These are phyloP conservation scores for Beris morrisii DNA, from an alignment of 2,888 invertebrate species.

Conservation along the genomic window DNA sequence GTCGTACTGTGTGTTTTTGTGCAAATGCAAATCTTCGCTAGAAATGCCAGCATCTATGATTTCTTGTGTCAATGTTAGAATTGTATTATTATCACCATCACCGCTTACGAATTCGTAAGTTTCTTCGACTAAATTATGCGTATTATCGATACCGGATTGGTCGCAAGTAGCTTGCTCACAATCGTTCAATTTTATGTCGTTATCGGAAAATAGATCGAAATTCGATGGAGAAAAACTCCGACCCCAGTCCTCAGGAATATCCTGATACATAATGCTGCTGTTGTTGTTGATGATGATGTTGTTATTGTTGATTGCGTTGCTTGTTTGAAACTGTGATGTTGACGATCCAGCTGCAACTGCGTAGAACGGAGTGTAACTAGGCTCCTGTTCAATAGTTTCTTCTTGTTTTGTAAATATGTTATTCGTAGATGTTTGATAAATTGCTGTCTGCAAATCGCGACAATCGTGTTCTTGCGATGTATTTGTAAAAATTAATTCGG, in stretches of 20 bases:
- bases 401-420: background rate
- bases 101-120: conserved; percentile 1
- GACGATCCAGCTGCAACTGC: background rate
- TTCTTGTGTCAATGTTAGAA: conserved; percentile 19
- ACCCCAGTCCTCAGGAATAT: too few species aligned
- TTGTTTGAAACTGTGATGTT: background rate
- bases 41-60: conserved; percentile 9
- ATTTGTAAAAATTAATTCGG: conserved; percentile 21
- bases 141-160: too few species aligned
- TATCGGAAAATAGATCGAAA: too few species aligned
- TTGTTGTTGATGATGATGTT: too few species aligned
- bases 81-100: background rate
- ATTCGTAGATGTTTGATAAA: background rate
- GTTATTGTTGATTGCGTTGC: background rate
- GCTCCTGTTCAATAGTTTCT: conserved; percentile 2
- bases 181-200: too few species aligned
- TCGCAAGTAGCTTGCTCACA: too few species aligned
- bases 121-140: background rate
- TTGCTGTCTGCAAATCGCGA: background rate
- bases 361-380: background rate
- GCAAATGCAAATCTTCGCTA: conserved; percentile 1
- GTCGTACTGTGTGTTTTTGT: background rate
- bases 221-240: too few species aligned
- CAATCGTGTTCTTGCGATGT: conserved; percentile 6
- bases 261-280: too few species aligned